A percentile compares a stretch with the other conserved stretches of the same genome.
Conservation (phyloP, 2,797 vertebrate species). For the Scleropages formosus region DNA sequence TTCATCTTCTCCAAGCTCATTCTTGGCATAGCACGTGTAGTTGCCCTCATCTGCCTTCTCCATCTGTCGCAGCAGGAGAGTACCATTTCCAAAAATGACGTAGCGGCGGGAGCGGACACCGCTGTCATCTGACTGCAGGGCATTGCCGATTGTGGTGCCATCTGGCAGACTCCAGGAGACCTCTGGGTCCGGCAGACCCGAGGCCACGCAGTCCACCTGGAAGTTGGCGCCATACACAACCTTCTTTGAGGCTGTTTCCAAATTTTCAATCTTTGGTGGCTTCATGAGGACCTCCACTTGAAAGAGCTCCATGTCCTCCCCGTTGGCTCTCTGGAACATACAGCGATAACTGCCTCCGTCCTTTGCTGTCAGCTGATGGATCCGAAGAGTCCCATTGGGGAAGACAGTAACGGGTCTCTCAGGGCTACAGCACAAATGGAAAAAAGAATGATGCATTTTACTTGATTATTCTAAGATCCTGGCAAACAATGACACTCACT, state of each 20-base stretch:
- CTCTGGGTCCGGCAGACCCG: slow-evolving; percentile 73
- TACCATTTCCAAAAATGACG: slow-evolving; percentile 74
- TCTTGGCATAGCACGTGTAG: slow-evolving; percentile 75
- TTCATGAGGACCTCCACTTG: slow-evolving; percentile 74
- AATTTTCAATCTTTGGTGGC: slow-evolving; percentile 71
- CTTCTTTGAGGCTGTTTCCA: slow-evolving; percentile 59
- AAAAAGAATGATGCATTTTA: not conserved
- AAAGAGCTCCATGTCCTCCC: slow-evolving; percentile 73
- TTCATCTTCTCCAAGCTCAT: slow-evolving; percentile 73
- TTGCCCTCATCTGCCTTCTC: slow-evolving; percentile 73
- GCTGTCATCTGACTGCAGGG: slow-evolving; percentile 71
- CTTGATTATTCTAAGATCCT: not conserved
- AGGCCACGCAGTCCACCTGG: slow-evolving; percentile 75
- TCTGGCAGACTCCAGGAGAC: slow-evolving; percentile 78
- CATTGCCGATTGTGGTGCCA: slow-evolving; percentile 74
- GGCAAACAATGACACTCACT: not conserved
- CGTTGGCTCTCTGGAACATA: slow-evolving; percentile 69
- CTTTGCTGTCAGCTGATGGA: slow-evolving; percentile 69
- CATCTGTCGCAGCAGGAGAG: slow-evolving; percentile 72
- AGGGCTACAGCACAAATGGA: slow-evolving; percentile 53
- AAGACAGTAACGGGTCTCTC: slow-evolving; percentile 71
- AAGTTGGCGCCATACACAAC: slow-evolving; percentile 71
- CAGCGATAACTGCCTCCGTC: slow-evolving; percentile 74
- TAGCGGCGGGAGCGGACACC: slow-evolving; percentile 65
- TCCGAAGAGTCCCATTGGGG: slow-evolving; percentile 73